These are phyloP conservation scores for Homarus gammarus DNA, from an alignment of 2,888 invertebrate genomes.

Conservation along the genomic window DNA sequence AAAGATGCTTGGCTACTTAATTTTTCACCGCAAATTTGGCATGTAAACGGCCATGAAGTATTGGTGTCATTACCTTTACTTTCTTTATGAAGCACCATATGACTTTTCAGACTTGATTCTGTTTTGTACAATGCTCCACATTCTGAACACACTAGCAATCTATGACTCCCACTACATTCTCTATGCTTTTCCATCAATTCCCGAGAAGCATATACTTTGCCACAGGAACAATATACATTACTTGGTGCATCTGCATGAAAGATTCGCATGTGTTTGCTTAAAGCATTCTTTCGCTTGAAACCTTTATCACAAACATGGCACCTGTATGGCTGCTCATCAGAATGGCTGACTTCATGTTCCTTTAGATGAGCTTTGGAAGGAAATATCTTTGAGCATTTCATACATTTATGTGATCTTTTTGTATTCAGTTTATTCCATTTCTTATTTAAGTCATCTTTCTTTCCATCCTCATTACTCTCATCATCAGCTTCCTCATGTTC, in stretches of 20 bases:
- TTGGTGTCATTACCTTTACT: neutral
- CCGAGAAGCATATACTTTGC: conserved; percentile 27
- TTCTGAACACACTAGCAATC: conserved; percentile 35
- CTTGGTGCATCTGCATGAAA: conserved; percentile 32
- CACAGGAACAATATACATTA: conserved; percentile 30
- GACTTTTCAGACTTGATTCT: conserved; percentile 46
- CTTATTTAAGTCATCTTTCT: neutral
- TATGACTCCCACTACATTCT: conserved; percentile 40
- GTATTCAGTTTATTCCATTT: neutral
- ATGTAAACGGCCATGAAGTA: conserved; percentile 49
- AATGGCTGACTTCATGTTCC: conserved; percentile 56
- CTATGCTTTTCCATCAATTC: conserved; percentile 46
- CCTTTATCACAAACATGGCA: conserved; percentile 34
- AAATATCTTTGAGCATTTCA: conserved; percentile 38
- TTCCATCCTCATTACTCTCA: neutral
- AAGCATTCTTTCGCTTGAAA: conserved; percentile 57
- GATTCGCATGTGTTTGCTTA: conserved; percentile 45
- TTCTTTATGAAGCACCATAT: conserved; percentile 51
- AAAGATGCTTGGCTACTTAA: conserved; percentile 54
- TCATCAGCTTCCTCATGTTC: conserved; percentile 1
- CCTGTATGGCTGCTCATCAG: conserved; percentile 22
- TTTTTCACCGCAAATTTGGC: conserved; percentile 41
- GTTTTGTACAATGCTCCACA: conserved; percentile 55
- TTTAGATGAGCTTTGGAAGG: conserved; percentile 53
- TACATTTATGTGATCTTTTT: conserved; percentile 44